Percentiles rank a stretch among this genome's conserved stretches.
Evolutionary conservation across 1,140 invertebrate species (phyloP).

Genomic region (Cotesia vestalis): DNA sequence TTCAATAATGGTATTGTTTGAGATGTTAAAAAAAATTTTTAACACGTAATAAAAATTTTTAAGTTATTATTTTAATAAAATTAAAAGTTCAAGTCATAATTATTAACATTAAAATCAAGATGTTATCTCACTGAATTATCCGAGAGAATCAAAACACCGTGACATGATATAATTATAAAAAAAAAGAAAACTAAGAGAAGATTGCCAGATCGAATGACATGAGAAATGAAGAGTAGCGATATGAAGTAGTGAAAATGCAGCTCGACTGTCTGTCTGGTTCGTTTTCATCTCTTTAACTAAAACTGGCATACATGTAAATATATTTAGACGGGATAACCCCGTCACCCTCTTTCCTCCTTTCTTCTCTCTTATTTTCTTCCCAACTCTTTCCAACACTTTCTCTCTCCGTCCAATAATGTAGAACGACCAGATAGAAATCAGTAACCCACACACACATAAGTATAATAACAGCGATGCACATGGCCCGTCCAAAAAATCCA

Average conservation of each 20-base stretch:
- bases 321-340: conserved; percentile 42
- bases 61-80: too few relatives aligned
- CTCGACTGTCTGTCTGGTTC: conserved; percentile 32
- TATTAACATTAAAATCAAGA: too few relatives aligned
- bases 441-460: too few relatives aligned
- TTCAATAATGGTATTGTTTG: too few relatives aligned
- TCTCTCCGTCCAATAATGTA: conserved; percentile 32
- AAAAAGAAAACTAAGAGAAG: not conserved
- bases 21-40: not conserved
- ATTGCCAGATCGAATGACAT: not conserved
- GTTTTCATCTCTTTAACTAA: conserved; percentile 20
- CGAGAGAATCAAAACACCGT: too few relatives aligned
- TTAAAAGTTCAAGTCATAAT: too few relatives aligned
- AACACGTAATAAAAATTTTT: too few relatives aligned
- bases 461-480: conserved; percentile 4
- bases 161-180: not conserved
- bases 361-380: too few relatives aligned
- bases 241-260: not conserved
- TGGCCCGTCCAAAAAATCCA: conserved; percentile 23
- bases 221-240: not conserved
- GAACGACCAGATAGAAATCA: conserved; percentile 12
- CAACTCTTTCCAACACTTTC: not conserved
- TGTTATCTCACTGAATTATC: too few relatives aligned
- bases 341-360: conserved; percentile 22
- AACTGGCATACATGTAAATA: conserved; percentile 31